phyloP scores from a whole-genome alignment of 2,113 vertebrate species.

The Thunnus thynnus region DNA sequence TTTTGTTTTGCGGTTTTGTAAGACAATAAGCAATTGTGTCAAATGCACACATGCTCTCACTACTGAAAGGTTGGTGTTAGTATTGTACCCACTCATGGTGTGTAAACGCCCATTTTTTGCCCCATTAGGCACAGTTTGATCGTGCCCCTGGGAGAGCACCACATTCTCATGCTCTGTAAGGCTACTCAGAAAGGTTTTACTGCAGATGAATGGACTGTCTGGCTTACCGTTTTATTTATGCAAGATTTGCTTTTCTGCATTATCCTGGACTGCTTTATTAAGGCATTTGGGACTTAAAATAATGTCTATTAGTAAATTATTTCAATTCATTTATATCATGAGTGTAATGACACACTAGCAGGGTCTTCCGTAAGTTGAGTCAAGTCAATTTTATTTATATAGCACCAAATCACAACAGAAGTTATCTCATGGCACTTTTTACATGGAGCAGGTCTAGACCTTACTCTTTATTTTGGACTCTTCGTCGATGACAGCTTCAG shows the following conservation, averaged over 20 bases:
- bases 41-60: constrained; percentile 62
- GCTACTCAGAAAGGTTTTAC: constrained; percentile 27
- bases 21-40: constrained; percentile 78
- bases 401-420: no score
- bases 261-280: constrained; percentile 14
- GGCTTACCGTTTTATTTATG: constrained; percentile 30
- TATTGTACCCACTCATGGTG: constrained; percentile 65
- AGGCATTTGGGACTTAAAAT: neutral
- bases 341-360: neutral
- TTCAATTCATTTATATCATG: constrained; percentile 10
- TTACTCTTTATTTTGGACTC: neutral
- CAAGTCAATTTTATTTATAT: no score
- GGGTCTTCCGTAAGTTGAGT: neutral
- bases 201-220: constrained; percentile 44
- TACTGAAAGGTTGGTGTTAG: constrained; percentile 52
- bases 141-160: constrained; percentile 48
- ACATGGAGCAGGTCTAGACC: neutral
- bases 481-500: neutral
- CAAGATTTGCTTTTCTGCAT: neutral
- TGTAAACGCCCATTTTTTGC: constrained; percentile 75
- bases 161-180: constrained; percentile 67
- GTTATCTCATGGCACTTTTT: no score
- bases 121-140: constrained; percentile 78
- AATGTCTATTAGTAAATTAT: neutral
- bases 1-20: constrained; percentile 60